phyloP scores from a whole-genome alignment of 2,797 vertebrate species.

The Thalassophryne amazonica region DNA sequence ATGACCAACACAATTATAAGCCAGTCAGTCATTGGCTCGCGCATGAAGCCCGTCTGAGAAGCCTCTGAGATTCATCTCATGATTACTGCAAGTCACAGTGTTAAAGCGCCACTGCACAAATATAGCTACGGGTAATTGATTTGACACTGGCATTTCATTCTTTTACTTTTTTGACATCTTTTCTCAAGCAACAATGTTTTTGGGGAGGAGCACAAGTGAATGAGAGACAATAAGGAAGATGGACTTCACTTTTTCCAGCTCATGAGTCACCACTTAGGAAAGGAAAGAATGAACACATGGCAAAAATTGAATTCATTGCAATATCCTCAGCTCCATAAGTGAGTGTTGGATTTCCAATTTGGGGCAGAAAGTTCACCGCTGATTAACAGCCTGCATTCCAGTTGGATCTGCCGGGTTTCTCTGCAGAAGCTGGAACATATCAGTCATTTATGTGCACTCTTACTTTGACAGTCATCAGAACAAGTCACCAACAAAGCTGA shows the following conservation, averaged over 20 bases:
- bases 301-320: constrained; percentile 59
- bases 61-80: constrained; percentile 55
- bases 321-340: constrained; percentile 54
- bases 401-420: constrained; percentile 16
- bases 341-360: constrained; percentile 64
- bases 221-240: constrained; percentile 45
- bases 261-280: constrained; percentile 35
- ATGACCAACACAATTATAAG: constrained; percentile 69
- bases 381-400: constrained; percentile 34
- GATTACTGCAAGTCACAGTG: constrained; percentile 65
- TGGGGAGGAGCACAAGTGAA: constrained; percentile 21
- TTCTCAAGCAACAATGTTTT: constrained; percentile 14
- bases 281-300: constrained; percentile 39
- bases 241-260: constrained; percentile 43
- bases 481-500: constrained; percentile 31
- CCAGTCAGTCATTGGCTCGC: constrained; percentile 55
- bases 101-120: constrained; percentile 62
- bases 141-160: constrained; percentile 66
- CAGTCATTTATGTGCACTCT: constrained; percentile 50
- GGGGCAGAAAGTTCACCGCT: constrained; percentile 24
- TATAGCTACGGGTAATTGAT: constrained; percentile 59
- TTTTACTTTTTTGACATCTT: constrained; percentile 29
- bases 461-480: constrained; percentile 43
- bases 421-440: constrained; percentile 31
- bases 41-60: constrained; percentile 52